Percentiles rank a stretch among this genome's conserved stretches.
Evolutionary conservation across 2,113 vertebrate species (phyloP).

Genomic region (Trogon melanurus): DNA sequence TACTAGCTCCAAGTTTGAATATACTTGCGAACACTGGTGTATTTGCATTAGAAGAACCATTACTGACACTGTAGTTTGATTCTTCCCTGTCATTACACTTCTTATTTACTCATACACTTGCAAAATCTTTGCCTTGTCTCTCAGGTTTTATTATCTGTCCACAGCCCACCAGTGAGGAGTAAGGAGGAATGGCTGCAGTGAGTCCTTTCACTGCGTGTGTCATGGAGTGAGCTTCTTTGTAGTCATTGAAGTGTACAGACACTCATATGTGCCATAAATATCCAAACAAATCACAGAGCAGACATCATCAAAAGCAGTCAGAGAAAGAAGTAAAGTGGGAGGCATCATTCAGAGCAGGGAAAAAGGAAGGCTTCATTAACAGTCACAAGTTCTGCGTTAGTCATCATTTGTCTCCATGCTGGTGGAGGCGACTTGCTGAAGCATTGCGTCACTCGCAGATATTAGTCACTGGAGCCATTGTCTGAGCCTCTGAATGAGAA

Average conservation of each 20-base stretch:
- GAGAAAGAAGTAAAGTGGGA: conserved; percentile 27
- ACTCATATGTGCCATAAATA: conserved; percentile 23
- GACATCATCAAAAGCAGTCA: conserved; percentile 20
- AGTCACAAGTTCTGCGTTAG: conserved; percentile 44
- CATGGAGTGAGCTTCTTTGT: neutral
- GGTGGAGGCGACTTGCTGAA: conserved; percentile 6
- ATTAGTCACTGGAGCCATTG: neutral
- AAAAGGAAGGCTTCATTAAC: neutral
- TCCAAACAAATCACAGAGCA: conserved; percentile 1
- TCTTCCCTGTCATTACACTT: conserved; percentile 29
- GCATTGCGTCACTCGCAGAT: conserved; percentile 9
- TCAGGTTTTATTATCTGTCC: neutral
- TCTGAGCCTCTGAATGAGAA: neutral
- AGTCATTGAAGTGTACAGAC: neutral
- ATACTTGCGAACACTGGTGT: rapidly evolving
- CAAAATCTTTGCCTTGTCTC: neutral
- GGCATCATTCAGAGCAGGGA: conserved; percentile 16
- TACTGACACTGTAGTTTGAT: conserved; percentile 16
- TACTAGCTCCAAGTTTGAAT: neutral
- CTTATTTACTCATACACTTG: conserved; percentile 39
- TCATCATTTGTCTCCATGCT: conserved; percentile 25
- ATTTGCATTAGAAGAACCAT: conserved; percentile 32
- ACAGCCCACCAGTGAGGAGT: neutral
- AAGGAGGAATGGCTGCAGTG: neutral
- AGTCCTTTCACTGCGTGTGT: neutral